Conservation (phyloP, 1,140 invertebrate species). For the Goniozus legneri region DNA sequence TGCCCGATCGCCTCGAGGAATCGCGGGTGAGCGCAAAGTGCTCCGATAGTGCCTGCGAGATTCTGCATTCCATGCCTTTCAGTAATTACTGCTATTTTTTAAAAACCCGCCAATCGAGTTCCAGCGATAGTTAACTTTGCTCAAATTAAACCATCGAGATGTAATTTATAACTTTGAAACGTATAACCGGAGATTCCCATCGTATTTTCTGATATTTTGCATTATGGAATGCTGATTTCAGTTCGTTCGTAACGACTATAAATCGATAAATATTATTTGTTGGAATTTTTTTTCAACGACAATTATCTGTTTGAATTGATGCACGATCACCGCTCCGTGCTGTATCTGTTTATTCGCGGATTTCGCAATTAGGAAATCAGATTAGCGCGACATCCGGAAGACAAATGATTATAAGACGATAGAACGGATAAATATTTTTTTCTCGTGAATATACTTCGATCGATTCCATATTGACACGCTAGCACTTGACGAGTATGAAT, state of each 20-base stretch:
- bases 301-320: no score
- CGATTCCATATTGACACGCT: no score
- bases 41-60: constrained; percentile 16
- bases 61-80: constrained; percentile 22
- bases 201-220: not conserved
- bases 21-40: constrained; percentile 31
- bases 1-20: constrained; percentile 22
- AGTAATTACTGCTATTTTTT: constrained; percentile 31
- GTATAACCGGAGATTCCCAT: no score
- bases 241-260: no score
- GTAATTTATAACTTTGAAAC: constrained; percentile 8
- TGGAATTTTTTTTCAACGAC: no score
- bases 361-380: constrained; percentile 39
- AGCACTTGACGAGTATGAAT: constrained; percentile 40
- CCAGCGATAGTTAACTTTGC: constrained; percentile 22
- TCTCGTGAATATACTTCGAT: no score
- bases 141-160: constrained; percentile 14
- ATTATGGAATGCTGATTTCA: not conserved
- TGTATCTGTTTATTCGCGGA: no score
- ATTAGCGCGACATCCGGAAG: constrained; percentile 38
- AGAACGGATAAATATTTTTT: constrained; percentile 29
- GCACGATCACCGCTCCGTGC: no score
- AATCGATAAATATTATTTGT: no score
- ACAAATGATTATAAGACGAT: constrained; percentile 34
- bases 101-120: constrained; percentile 16